A percentile compares a stretch with the other conserved stretches of the same genome.
These are phyloP conservation scores for Allolobophora icterica DNA, from an alignment of 2,888 invertebrate species.

Conservation along the genomic window DNA sequence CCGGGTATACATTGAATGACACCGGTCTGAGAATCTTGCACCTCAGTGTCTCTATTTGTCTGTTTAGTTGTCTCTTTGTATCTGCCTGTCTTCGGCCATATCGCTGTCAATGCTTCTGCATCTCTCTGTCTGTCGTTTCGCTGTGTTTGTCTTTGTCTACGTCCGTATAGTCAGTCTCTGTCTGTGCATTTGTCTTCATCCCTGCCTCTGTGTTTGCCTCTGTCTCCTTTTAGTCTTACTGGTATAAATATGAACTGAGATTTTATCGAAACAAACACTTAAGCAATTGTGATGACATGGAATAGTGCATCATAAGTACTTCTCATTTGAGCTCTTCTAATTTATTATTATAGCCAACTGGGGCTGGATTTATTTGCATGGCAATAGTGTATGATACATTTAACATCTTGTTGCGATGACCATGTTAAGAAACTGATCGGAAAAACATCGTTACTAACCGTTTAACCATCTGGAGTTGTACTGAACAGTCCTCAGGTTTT, in stretches of 20 bases:
- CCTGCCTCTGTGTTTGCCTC: background rate
- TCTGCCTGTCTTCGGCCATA: no score
- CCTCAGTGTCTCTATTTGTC: background rate
- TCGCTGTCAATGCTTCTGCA: no score
- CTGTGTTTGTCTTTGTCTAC: no score
- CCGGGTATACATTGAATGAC: background rate
- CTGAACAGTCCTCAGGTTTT: constrained; percentile 79
- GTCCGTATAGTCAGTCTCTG: background rate
- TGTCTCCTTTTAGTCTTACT: background rate
- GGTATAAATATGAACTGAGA: background rate
- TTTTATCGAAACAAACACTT: no score
- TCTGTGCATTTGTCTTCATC: no score
- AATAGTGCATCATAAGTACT: background rate
- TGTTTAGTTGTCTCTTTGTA: background rate
- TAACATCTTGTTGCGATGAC: background rate
- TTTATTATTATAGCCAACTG: background rate
- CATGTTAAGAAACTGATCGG: background rate
- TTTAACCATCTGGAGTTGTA: constrained; percentile 87
- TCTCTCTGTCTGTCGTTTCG: no score
- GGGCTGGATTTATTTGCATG: no score
- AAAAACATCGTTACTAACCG: constrained; percentile 58
- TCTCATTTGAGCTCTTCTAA: background rate
- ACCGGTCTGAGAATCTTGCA: no score
- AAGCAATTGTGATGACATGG: background rate
- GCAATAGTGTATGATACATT: background rate